Percentiles rank a stretch among this genome's conserved stretches.
These are phyloP conservation scores for Coreius guichenoti DNA, from an alignment of 2,797 vertebrate genomes.

Conservation along the genomic window DNA sequence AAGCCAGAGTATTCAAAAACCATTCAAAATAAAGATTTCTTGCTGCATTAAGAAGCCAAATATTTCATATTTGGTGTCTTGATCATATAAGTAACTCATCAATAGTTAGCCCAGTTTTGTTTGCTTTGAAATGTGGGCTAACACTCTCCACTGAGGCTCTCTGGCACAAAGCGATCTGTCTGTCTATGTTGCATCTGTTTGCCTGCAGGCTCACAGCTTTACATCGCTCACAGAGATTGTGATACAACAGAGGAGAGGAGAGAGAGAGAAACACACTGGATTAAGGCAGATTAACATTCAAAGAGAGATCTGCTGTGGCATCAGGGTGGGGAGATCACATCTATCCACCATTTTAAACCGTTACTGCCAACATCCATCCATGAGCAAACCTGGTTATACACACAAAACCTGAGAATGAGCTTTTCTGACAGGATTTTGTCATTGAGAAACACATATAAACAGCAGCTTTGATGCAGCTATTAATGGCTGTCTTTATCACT, in stretches of 20 bases:
- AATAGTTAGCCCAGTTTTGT: slow-evolving; percentile 13
- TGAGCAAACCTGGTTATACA: neutral
- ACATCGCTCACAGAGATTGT: slow-evolving; percentile 15
- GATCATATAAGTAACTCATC: neutral
- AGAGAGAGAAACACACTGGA: slow-evolving; percentile 65
- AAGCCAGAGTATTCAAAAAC: neutral
- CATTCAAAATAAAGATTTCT: neutral
- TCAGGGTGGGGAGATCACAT: slow-evolving; percentile 58
- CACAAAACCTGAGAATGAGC: neutral
- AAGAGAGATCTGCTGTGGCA: slow-evolving; percentile 69
- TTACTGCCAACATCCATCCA: slow-evolving; percentile 2
- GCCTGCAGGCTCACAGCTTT: slow-evolving; percentile 69
- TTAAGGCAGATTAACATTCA: slow-evolving; percentile 72
- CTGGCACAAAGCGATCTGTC: slow-evolving; percentile 50
- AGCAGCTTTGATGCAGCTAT: neutral
- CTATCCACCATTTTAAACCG: slow-evolving; percentile 34
- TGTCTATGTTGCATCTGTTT: slow-evolving; percentile 65
- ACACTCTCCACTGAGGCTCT: neutral
- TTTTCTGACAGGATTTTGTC: neutral
- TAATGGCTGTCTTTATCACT: neutral
- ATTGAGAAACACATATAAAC: neutral
- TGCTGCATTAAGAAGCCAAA: no score
- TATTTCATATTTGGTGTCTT: neutral
- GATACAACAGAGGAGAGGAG: slow-evolving; percentile 34
- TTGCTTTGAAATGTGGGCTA: slow-evolving; percentile 40